phyloP scores from a whole-genome alignment of 2,888 invertebrate genomes.

The Ichneumon xanthorius region DNA sequence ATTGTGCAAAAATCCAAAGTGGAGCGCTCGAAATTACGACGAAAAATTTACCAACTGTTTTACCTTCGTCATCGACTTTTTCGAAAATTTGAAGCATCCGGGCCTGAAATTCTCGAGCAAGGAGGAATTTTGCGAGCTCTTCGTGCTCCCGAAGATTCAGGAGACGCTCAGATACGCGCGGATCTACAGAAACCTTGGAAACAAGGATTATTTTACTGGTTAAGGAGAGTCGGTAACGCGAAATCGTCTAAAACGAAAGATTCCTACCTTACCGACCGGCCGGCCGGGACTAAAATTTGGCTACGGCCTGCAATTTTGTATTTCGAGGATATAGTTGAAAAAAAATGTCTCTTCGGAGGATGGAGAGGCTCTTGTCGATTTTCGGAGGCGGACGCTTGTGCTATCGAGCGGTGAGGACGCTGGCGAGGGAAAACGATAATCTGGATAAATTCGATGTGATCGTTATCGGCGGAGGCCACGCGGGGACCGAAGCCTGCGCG shows the following conservation, averaged over 20 bases:
- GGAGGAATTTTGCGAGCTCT: conserved; percentile 90
- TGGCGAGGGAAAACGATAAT: conserved; percentile 34
- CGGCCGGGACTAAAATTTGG: background rate
- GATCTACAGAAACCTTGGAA: conserved; percentile 90
- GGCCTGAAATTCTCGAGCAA: conserved; percentile 75
- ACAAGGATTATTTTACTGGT: conserved; percentile 85
- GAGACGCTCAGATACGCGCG: conserved; percentile 94
- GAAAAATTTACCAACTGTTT: conserved; percentile 94
- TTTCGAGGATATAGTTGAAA: background rate
- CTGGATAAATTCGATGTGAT: conserved; percentile 89
- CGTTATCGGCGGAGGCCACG: conserved; percentile 96
- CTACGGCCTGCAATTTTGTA: too few species aligned
- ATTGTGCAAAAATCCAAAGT: conserved; percentile 87
- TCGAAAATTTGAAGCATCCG: conserved; percentile 89
- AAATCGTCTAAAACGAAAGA: background rate
- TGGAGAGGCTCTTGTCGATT: conserved; percentile 35
- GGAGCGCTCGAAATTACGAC: conserved; percentile 90
- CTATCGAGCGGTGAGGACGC: conserved; percentile 35
- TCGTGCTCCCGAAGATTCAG: conserved; percentile 92
- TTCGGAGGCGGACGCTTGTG: conserved; percentile 12
- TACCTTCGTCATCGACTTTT: conserved; percentile 93
- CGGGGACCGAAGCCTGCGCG: conserved; percentile 94
- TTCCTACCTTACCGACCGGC: background rate
- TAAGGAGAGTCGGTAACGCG: background rate
- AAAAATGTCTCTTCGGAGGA: conserved; percentile 56